Evolutionary conservation across 2,797 vertebrate genomes (phyloP).

Genomic region (Gallinago solitaria): DNA sequence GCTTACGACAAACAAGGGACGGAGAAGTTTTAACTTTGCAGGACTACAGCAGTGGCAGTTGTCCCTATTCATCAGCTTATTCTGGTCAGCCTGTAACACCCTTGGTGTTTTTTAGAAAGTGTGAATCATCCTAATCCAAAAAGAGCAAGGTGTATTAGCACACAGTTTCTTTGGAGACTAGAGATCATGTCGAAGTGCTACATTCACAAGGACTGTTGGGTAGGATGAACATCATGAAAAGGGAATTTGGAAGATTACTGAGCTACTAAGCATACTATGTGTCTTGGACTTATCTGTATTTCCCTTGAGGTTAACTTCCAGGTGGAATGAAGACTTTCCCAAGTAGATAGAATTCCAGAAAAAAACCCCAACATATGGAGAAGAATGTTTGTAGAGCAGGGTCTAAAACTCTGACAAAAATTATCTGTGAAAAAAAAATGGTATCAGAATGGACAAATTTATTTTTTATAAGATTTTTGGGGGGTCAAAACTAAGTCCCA

Average conservation of each 20-base stretch:
- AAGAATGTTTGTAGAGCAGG: background rate
- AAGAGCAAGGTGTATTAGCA: background rate
- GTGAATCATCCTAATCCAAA: background rate
- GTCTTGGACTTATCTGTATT: background rate
- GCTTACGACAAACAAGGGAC: background rate
- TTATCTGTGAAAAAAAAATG: background rate
- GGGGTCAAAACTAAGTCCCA: background rate
- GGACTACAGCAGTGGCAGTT: background rate
- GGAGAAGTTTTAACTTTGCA: background rate
- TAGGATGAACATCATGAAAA: background rate
- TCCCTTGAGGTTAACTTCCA: background rate
- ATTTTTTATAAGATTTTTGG: background rate
- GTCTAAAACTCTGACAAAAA: conserved; percentile 1
- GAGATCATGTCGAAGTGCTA: fast-evolving
- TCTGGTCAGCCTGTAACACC: background rate
- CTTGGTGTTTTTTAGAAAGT: background rate
- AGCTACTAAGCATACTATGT: background rate
- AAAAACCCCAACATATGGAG: background rate
- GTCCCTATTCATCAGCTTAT: background rate
- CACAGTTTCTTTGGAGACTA: background rate
- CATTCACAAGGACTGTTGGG: background rate
- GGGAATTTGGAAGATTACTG: background rate
- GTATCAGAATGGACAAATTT: background rate
- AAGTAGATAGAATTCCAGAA: background rate
- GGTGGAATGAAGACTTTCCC: background rate